These are phyloP conservation scores for Nebria salina DNA, from an alignment of 2,888 invertebrate genomes.

Conservation along the genomic window DNA sequence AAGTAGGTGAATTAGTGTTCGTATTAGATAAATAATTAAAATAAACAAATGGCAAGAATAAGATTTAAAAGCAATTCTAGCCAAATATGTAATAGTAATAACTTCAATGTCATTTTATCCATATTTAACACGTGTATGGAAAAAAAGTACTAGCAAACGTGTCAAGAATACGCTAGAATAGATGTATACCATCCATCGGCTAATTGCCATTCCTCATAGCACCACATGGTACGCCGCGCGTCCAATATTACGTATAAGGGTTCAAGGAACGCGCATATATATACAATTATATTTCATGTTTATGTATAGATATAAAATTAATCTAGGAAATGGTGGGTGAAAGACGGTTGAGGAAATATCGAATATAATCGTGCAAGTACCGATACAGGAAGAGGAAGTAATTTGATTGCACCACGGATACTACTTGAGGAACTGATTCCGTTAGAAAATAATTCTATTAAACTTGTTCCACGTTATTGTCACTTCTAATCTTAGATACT, in stretches of 20 bases:
- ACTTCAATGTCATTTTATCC: constrained; percentile 39
- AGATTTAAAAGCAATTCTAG: too few relatives aligned
- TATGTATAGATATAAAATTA: background rate
- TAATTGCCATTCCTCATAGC: constrained; percentile 19
- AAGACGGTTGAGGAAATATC: background rate
- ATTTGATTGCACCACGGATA: background rate
- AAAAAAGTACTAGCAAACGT: constrained; percentile 25
- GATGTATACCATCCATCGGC: background rate
- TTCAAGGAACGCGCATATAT: constrained; percentile 30
- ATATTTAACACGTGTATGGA: constrained; percentile 39
- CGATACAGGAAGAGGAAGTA: constrained; percentile 32
- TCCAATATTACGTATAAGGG: constrained; percentile 24
- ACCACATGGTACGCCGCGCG: background rate
- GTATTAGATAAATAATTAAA: too few relatives aligned
- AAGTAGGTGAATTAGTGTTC: too few relatives aligned
- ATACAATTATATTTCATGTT: constrained; percentile 15
- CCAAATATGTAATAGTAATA: background rate
- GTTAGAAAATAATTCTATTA: background rate
- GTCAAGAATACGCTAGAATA: constrained; percentile 5
- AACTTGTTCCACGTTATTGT: background rate
- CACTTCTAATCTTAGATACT: background rate
- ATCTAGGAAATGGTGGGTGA: background rate
- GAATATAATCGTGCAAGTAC: constrained; percentile 6
- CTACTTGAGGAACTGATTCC: background rate
- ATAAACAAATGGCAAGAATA: too few relatives aligned